Percentiles rank a stretch among this genome's conserved stretches.
Evolutionary conservation across 2,888 invertebrate genomes (phyloP).

Genomic region (Phyllotreta cruciferae): DNA sequence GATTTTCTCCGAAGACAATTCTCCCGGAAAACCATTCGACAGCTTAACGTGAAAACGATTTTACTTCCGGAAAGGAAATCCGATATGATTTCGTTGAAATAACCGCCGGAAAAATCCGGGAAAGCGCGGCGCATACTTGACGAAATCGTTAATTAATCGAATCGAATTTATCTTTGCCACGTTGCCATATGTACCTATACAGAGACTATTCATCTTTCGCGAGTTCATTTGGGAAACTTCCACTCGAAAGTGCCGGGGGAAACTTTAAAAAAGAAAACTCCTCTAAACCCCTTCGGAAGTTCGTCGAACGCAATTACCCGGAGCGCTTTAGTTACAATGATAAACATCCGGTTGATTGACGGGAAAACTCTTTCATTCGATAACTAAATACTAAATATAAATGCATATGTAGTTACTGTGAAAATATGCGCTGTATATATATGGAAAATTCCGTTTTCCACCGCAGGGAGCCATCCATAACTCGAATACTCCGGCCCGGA

Average conservation of each 20-base stretch:
- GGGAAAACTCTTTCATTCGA: not conserved
- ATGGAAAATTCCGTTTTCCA: too few relatives aligned
- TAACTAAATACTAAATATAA: too few relatives aligned
- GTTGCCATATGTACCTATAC: too few relatives aligned
- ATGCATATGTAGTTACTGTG: too few relatives aligned
- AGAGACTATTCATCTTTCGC: too few relatives aligned
- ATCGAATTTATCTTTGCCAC: too few relatives aligned
- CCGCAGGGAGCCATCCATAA: not conserved
- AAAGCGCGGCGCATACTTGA: too few relatives aligned
- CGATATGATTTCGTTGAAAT: not conserved
- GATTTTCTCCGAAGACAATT: conserved; percentile 6
- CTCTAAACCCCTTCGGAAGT: not conserved
- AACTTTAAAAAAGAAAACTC: conserved; percentile 13
- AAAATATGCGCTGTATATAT: too few relatives aligned
- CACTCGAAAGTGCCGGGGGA: not conserved
- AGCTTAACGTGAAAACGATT: conserved; percentile 12
- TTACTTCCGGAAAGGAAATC: conserved; percentile 9
- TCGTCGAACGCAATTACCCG: conserved; percentile 19
- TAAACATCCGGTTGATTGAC: conserved; percentile 30
- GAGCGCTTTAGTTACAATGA: conserved; percentile 27
- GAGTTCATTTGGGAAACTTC: too few relatives aligned
- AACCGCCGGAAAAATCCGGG: too few relatives aligned
- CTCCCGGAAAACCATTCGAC: conserved; percentile 5
- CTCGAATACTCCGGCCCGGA: not conserved
- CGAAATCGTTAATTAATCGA: too few relatives aligned